These are phyloP conservation scores for Alexandromys fortis DNA, from an alignment of 2,113 vertebrate species.

Conservation along the genomic window DNA sequence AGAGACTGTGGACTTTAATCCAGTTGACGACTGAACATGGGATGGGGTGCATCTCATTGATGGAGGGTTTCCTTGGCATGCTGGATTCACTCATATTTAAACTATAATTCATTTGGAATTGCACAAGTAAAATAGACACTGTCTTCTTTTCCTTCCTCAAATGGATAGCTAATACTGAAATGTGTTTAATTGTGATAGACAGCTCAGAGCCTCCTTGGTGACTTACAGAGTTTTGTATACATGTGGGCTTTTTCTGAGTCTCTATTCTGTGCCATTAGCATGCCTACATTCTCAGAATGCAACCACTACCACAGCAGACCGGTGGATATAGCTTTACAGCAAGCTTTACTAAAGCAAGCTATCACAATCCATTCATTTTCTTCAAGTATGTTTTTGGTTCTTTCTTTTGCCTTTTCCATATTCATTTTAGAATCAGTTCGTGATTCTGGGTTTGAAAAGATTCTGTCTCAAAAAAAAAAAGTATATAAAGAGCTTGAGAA, in stretches of 20 bases:
- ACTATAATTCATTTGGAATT: conserved; percentile 2
- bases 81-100: background rate
- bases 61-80: background rate
- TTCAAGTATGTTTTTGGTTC: conserved; percentile 19
- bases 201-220: background rate
- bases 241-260: background rate
- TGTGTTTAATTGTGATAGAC: background rate
- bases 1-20: background rate
- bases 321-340: background rate
- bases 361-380: conserved; percentile 16
- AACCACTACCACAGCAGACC: background rate
- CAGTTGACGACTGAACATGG: background rate
- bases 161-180: background rate
- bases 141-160: background rate
- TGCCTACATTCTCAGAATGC: background rate
- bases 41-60: background rate
- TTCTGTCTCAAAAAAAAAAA: background rate
- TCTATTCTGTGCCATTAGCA: background rate
- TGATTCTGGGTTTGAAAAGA: conserved; percentile 36
- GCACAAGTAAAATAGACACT: background rate
- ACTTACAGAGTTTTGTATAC: background rate
- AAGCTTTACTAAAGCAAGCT: background rate
- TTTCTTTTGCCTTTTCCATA: conserved; percentile 2
- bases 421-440: conserved; percentile 37
- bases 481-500: background rate